Base-by-base conservation (phyloP, 2,888 invertebrate genomes). In the Entomobrya multifasciata region DNA sequence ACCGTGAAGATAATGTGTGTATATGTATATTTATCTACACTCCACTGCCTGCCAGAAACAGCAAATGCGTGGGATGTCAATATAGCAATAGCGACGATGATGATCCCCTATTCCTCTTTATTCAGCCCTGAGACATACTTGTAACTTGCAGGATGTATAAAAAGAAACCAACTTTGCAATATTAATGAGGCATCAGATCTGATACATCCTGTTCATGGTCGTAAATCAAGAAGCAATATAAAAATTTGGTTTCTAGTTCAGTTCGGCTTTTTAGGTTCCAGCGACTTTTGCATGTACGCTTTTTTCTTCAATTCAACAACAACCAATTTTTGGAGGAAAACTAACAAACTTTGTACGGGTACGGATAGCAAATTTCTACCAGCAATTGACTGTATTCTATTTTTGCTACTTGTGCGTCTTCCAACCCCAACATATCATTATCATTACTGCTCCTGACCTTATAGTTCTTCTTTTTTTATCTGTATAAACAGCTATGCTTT, bases 141-240 rank as follows among this genome's bases (percentile, higher is more conserved):
- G n/a, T n/a, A 44, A 74, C 17, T 30, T 27, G 30, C 22, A n/a
- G 62, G 62, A 36, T 20, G 20, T 30, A 1, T 17, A 65, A 41
- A 30, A 11, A 41, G 20, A 52, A 67, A 25, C 65, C 80, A 70
- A 36, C 47, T 25, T 36, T 82, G 52, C 25, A 74, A 76, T 83
- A 76, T 76, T 83, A 65, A 83, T 83, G 65, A 76, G 76, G 65
- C 65, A 83, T 76, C 74, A 44, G 82, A 36, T 67, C 44, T 41
- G 44, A 82, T 47, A 60, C n/a, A 62, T 72, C 60, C 47, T 41
- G 4, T 17, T 72, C 65, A 25, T 55, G 52, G 36, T 11, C n/a
- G 52, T 74, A 52, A 74, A 52, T 36, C 55, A 74, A 55, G 52
- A 6, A 72, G 49, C 15, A 30, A 62, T 62, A 62, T 30, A 65